A percentile compares a stretch with the other conserved stretches of the same genome.
Evolutionary conservation across 2,113 vertebrate species (phyloP).

Genomic region (Cephalopterus ornatus): DNA sequence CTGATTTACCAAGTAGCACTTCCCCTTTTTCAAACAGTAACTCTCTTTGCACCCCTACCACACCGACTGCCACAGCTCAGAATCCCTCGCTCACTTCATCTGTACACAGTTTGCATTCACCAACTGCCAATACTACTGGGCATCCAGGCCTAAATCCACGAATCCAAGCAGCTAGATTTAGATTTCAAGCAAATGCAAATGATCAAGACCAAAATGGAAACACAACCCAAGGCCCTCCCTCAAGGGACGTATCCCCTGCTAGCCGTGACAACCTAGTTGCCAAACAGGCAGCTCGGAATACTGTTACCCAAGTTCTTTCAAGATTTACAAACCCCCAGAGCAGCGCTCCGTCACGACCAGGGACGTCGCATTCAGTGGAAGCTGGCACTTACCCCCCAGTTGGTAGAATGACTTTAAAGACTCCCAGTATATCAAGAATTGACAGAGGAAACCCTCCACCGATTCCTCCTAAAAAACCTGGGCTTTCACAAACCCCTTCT

Average conservation of each 20-base stretch:
- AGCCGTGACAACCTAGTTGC: slow-evolving; percentile 92
- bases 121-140: slow-evolving; percentile 67
- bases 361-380: slow-evolving; percentile 71
- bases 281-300: slow-evolving; percentile 95
- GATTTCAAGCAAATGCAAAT: slow-evolving; percentile 87
- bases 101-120: slow-evolving; percentile 74
- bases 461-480: slow-evolving; percentile 98
- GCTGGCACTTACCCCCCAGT: slow-evolving; percentile 75
- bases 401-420: slow-evolving; percentile 82
- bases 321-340: slow-evolving; percentile 91
- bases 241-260: slow-evolving; percentile 90
- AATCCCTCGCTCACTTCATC: slow-evolving; percentile 49
- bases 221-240: slow-evolving; percentile 86
- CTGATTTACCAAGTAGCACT: slow-evolving; percentile 62
- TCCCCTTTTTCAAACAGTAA: slow-evolving; percentile 37
- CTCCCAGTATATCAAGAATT: slow-evolving; percentile 86
- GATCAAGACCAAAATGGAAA: slow-evolving; percentile 97
- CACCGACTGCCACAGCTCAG: slow-evolving; percentile 52
- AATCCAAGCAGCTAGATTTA: slow-evolving; percentile 92
- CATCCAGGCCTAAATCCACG: slow-evolving; percentile 88
- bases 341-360: slow-evolving; percentile 70
- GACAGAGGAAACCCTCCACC: slow-evolving; percentile 97
- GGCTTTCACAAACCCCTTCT: slow-evolving; percentile 95
- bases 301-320: slow-evolving; percentile 94
- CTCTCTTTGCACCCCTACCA: slow-evolving; percentile 32